Base-by-base conservation (phyloP, 2,888 invertebrate species). In the Tineola bisselliella region DNA sequence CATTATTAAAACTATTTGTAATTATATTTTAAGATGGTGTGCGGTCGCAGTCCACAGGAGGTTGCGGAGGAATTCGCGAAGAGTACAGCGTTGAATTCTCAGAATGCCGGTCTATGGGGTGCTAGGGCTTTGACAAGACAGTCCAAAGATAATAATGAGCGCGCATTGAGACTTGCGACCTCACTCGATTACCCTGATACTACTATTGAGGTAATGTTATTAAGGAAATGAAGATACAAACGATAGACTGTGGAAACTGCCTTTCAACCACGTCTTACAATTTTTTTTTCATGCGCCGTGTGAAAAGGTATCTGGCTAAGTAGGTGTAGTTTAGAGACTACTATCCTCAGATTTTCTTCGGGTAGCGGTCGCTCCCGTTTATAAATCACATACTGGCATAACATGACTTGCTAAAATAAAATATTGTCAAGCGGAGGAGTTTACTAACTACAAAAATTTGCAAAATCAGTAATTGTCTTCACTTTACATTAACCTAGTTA, bases 61-160 rank as follows among this genome's bases (percentile, higher is more conserved):
- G 92, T 90, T 64, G 93, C 92, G 61, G 90, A 91, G 67, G 89
- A 92, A 79, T 94, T 91, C 82, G 86, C 94, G 67, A 78, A 87
- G 62, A 81, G 86, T 64, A 79, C 89, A 65, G 80, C 82, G 66
- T 77, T 79, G 62, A 13, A 33, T 6, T 92, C 93, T 73, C 90
- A 96, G 79, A 89, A 91, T 67, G 93, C 93, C 72, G 90, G 93
- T 74, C 87, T 95, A 69, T 95, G 96, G 88, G 94, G 91, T 60
- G 95, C 94, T 64, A 91, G 92, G 65, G 93, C 95, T 82, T 89
- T 95, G 83, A 92, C 92, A 70, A 89, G 92, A 65, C 82, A 95
- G 68, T 91, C 92, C 75, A 88, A 91, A 33, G 90, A 88, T 66
- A 89, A 90, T 31, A 65, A 70, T 1, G 25, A 10, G 0, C 61